Percentiles rank a stretch among this genome's conserved stretches.
phyloP scores from a whole-genome alignment of 2,888 invertebrate species.

The Amaurobius ferox region DNA sequence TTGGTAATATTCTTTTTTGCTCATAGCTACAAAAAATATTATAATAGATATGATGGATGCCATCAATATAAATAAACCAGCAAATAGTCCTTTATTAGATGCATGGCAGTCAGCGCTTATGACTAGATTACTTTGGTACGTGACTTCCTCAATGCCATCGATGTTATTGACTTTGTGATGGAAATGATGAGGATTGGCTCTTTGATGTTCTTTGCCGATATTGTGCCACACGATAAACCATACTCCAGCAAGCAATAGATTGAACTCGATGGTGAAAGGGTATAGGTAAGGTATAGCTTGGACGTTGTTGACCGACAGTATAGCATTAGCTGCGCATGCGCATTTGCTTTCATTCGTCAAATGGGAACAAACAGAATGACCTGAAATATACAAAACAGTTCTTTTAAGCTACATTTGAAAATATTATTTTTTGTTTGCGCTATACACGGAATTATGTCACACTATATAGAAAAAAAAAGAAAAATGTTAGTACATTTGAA shows the following conservation, averaged over 20 bases:
- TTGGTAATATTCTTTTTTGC: slow-evolving; percentile 77
- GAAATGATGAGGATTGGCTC: slow-evolving; percentile 65
- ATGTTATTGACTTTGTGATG: slow-evolving; percentile 54
- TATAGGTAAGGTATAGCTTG: slow-evolving; percentile 82
- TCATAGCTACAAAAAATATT: slow-evolving; percentile 81
- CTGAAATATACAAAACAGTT: background rate
- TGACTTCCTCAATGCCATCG: slow-evolving; percentile 73
- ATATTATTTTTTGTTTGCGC: too few relatives aligned
- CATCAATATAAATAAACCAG: slow-evolving; percentile 82
- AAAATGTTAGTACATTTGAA: too few relatives aligned
- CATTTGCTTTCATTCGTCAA: slow-evolving; percentile 17
- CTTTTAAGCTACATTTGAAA: too few relatives aligned
- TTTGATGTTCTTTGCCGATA: slow-evolving; percentile 80
- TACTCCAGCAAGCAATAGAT: slow-evolving; percentile 87
- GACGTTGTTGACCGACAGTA: slow-evolving; percentile 55
- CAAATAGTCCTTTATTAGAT: slow-evolving; percentile 85
- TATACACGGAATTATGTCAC: too few relatives aligned
- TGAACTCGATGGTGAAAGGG: slow-evolving; percentile 88
- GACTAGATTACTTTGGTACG: slow-evolving; percentile 78
- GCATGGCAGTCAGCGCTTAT: slow-evolving; percentile 86
- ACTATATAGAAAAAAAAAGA: too few relatives aligned
- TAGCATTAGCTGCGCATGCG: slow-evolving; percentile 22
- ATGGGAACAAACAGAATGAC: background rate
- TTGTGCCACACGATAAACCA: slow-evolving; percentile 87
- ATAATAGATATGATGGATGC: slow-evolving; percentile 81